Evolutionary conservation across 2,113 vertebrate species (phyloP).

Genomic region (Odobenus rosmarus): DNA sequence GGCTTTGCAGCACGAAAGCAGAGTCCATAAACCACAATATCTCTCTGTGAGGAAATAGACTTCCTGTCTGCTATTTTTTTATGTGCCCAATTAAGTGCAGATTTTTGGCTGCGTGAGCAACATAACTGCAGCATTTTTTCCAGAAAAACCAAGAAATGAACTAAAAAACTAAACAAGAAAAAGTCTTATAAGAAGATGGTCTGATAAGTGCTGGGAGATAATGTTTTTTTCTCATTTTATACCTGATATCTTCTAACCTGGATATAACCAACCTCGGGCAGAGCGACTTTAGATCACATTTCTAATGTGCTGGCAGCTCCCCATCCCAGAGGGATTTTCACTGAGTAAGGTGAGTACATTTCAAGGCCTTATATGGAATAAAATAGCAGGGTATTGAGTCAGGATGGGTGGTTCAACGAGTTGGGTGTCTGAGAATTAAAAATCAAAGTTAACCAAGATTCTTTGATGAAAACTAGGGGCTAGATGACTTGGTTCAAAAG

Average conservation of each 20-base stretch:
- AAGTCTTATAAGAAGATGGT: conserved; percentile 74
- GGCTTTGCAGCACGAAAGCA: conserved; percentile 69
- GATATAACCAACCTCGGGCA: background rate
- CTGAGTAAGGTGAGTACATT: conserved; percentile 51
- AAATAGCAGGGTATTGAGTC: conserved; percentile 26
- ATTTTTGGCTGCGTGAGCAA: conserved; percentile 82
- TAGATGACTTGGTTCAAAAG: conserved; percentile 52
- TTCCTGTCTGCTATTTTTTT: conserved; percentile 87
- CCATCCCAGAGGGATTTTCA: background rate
- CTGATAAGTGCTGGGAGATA: conserved; percentile 74
- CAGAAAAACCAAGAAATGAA: conserved; percentile 84
- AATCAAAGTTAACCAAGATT: background rate
- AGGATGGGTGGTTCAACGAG: conserved; percentile 7
- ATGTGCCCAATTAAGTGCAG: conserved; percentile 86
- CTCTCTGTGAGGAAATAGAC: conserved; percentile 85
- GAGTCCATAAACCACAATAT: conserved; percentile 83
- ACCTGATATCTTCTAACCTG: conserved; percentile 46
- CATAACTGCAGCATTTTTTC: conserved; percentile 80
- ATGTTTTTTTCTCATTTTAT: conserved; percentile 64
- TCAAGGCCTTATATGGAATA: conserved; percentile 42
- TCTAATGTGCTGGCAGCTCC: conserved; percentile 16
- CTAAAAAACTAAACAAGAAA: conserved; percentile 77
- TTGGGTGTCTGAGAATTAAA: conserved; percentile 43
- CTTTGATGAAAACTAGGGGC: conserved; percentile 38
- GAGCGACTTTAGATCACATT: background rate